phyloP scores from a whole-genome alignment of 2,797 vertebrate genomes.

The Harpagifer antarcticus region DNA sequence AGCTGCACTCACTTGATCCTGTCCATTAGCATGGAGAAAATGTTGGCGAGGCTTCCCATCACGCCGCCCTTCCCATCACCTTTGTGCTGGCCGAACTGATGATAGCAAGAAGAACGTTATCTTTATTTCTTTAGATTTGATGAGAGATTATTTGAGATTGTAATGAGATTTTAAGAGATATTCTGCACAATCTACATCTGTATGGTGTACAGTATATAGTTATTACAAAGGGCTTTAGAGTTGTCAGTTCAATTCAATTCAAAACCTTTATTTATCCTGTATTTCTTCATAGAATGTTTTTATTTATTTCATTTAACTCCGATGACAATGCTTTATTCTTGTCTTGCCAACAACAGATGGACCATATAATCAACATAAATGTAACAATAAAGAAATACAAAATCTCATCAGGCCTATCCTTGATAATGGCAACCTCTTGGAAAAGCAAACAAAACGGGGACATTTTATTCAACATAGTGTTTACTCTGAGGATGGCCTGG shows the following conservation, averaged over 20 bases:
- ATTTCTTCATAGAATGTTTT: not conserved
- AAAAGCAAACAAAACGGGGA: not conserved
- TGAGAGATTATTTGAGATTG: not conserved
- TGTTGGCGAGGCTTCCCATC: slow-evolving; percentile 78
- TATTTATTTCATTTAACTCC: fast-evolving
- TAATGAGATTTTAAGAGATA: not conserved
- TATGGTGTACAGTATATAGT: not conserved
- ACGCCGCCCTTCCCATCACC: slow-evolving; percentile 75
- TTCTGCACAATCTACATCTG: not conserved
- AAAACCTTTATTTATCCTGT: not conserved
- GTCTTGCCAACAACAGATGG: not conserved
- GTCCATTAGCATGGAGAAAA: slow-evolving; percentile 81
- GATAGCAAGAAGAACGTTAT: slow-evolving; percentile 3
- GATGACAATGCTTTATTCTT: not conserved
- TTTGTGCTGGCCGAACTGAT: slow-evolving; percentile 87
- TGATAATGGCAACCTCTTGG: not conserved
- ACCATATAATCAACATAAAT: not conserved
- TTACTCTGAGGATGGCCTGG: slow-evolving; percentile 88
- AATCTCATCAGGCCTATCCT: not conserved
- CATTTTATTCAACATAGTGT: not conserved
- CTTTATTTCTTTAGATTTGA: not conserved
- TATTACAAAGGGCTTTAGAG: too few species aligned
- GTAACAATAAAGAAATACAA: not conserved
- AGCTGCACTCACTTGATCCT: slow-evolving; percentile 83
- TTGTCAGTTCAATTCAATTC: not conserved